Conservation (phyloP, 2,113 vertebrate genomes). For the Desmodus rotundus region DNA sequence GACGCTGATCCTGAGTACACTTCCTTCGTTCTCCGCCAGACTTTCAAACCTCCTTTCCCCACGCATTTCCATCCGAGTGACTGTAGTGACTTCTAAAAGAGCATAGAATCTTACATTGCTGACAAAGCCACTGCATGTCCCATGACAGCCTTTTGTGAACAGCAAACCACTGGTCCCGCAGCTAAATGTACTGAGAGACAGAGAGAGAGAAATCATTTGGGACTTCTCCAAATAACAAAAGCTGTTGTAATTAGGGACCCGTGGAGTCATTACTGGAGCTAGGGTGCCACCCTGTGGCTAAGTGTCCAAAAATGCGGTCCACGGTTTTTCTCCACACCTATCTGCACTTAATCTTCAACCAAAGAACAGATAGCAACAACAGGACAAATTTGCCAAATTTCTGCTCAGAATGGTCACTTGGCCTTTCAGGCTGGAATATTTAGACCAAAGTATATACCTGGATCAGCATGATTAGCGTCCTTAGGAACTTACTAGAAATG, state of each 20-base stretch:
- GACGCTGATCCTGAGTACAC: not conserved
- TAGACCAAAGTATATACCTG: not conserved
- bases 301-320: not conserved
- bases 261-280: not conserved
- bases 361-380: not conserved
- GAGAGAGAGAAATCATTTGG: not conserved
- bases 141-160: not conserved
- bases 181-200: not conserved
- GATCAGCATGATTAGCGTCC: not conserved
- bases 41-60: not conserved
- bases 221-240: not conserved
- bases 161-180: not conserved
- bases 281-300: slow-evolving; percentile 48
- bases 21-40: not conserved
- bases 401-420: not conserved
- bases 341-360: not conserved
- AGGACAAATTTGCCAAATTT: not conserved
- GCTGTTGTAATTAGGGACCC: not conserved
- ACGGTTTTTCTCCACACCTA: fast-evolving
- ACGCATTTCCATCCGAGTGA: not conserved
- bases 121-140: not conserved
- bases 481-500: not conserved
- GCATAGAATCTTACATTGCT: not conserved
- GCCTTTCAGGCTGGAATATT: not conserved
- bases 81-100: not conserved